Conservation (phyloP, 2,113 vertebrate genomes). For the Bufo bufo region DNA sequence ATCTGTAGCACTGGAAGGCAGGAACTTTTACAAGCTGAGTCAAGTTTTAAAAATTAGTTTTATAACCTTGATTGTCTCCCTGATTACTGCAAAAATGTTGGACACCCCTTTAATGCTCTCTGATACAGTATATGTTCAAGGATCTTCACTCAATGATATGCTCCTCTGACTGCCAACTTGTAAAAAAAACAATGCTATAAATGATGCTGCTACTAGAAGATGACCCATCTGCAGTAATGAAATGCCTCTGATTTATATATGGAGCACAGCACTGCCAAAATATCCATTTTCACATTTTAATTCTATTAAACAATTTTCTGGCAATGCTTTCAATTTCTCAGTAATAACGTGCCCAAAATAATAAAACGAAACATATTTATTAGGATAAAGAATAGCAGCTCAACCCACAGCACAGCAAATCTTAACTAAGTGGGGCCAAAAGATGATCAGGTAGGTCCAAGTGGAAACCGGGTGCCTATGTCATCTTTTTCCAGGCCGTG, state of each 20-base stretch:
- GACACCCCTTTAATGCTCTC: too few species aligned
- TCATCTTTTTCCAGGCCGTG: not conserved
- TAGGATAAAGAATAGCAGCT: conserved; percentile 28
- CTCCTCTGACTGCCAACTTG: not conserved
- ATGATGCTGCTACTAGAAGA: not conserved
- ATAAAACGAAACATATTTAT: conserved; percentile 19
- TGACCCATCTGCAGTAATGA: conserved; percentile 26
- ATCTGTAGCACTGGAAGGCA: too few species aligned
- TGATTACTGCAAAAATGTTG: too few species aligned
- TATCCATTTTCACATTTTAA: conserved; percentile 30
- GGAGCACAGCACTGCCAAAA: conserved; percentile 10
- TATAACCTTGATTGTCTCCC: too few species aligned
- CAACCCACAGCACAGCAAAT: not conserved
- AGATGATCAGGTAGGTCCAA: conserved; percentile 20
- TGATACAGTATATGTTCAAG: not conserved
- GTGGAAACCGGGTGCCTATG: not conserved
- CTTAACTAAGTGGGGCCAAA: conserved; percentile 35
- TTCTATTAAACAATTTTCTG: conserved; percentile 30
- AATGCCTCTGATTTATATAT: conserved; percentile 21
- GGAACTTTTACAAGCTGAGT: too few species aligned
- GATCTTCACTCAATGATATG: not conserved
- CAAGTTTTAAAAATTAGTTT: too few species aligned
- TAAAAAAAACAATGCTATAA: not conserved
- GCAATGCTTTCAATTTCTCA: conserved; percentile 36
- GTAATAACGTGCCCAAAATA: conserved; percentile 10